phyloP scores from a whole-genome alignment of 2,888 invertebrate species.

The Drosophila vallismaia region DNA sequence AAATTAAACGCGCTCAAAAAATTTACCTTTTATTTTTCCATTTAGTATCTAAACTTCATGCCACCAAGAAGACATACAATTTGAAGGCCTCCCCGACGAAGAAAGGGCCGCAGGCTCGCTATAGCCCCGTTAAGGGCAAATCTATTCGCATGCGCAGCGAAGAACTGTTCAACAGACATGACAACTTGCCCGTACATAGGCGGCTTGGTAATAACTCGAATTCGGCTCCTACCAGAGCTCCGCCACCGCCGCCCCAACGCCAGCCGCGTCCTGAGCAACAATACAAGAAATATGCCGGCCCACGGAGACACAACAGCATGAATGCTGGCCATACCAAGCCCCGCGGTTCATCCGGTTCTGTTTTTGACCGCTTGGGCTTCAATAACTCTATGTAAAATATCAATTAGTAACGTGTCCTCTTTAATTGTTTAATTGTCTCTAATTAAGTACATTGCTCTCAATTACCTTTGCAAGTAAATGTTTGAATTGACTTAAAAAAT shows the following conservation, averaged over 20 bases:
- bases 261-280: constrained; percentile 18
- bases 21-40: not conserved
- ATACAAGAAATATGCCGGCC: constrained; percentile 25
- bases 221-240: constrained; percentile 3
- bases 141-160: constrained; percentile 82
- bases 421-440: constrained; percentile 4
- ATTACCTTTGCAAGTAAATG: constrained; percentile 24
- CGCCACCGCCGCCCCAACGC: constrained; percentile 21
- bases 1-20: not conserved
- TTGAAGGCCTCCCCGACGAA: constrained; percentile 76
- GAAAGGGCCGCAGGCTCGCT: constrained; percentile 48
- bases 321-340: constrained; percentile 46
- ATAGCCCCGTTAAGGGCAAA: constrained; percentile 73
- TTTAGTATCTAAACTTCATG: constrained; percentile 77
- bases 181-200: constrained; percentile 77
- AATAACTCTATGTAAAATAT: constrained; percentile 65
- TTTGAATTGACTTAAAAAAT: constrained; percentile 16
- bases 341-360: constrained; percentile 57
- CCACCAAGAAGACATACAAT: constrained; percentile 79
- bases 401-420: constrained; percentile 6
- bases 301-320: constrained; percentile 58
- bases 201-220: constrained; percentile 69
- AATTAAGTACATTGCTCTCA: constrained; percentile 27
- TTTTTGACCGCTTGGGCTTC: constrained; percentile 82
- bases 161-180: constrained; percentile 73